Evolutionary conservation across 1,140 invertebrate genomes (phyloP), one percentile per base, ranked within the genome.

Genomic region (Ctenoplectra terminalis): DNA sequence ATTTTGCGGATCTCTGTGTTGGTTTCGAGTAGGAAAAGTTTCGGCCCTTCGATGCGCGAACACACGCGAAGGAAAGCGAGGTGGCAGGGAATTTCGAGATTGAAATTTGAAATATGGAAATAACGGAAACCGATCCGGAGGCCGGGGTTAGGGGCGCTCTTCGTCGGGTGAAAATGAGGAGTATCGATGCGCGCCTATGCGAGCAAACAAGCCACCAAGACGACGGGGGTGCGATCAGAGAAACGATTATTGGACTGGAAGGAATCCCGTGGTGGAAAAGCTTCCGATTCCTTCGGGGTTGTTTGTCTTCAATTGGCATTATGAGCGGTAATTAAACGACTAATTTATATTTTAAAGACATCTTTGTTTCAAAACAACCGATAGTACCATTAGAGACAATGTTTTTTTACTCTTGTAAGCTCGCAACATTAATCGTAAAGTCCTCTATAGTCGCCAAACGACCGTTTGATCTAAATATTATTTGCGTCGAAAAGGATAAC

Each of bases 101-200:
- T 86, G 91, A 92, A 90, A 90, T 84, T 88, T 90, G 89, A 90
- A 90, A 90, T 92, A 87, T 87, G 80, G 88, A 88, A 88, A 88
- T 89, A 88, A 90, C 83, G 85, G 85, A 76, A 89, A 89, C 89
- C 88, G 87, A 90, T 85, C 75, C 60, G 37, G 37, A 15, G 31
- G 20, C 11, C 17, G 43, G 66, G 26, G 26, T 29, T 5, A 31
- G 9, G 63, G 4, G 1, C 37, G 7, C n/a, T 34, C 37, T 46
- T 17, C 46, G 63, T 7, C 2, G 31, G 2, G 67, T 23, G 67
- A 61, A 31, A 54, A 79, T 52, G 77, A 72, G 54, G 76, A 71
- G 76, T 71, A 79, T 79, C 76, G 76, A 61, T 70, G 54, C 26
- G 9, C 58, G 31, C 20, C 7, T 13, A 75, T 20, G 8, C n/a